phyloP scores from a whole-genome alignment of 2,888 invertebrate genomes.

The Phorcus lineatus region DNA sequence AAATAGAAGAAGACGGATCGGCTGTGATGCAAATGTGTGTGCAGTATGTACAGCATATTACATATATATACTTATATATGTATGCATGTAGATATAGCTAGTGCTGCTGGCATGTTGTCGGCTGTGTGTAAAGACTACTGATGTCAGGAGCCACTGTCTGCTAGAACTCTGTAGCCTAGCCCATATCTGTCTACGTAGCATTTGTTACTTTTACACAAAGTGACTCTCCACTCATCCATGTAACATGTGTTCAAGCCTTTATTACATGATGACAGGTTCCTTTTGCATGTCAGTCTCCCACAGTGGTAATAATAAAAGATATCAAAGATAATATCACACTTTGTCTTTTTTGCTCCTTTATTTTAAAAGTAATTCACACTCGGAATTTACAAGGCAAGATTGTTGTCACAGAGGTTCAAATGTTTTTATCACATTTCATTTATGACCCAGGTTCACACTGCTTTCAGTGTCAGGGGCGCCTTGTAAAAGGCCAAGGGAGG shows the following conservation, averaged over 20 bases:
- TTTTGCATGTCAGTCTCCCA: constrained; percentile 16
- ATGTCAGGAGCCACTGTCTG: neutral
- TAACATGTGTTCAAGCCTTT: constrained; percentile 16
- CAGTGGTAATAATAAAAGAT: constrained; percentile 23
- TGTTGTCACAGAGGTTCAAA: too few species aligned
- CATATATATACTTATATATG: neutral
- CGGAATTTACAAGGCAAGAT: too few species aligned
- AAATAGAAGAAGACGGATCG: neutral
- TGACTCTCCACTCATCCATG: neutral
- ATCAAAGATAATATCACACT: neutral
- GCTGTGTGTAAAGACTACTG: too few species aligned
- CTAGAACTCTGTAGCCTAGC: neutral
- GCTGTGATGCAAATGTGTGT: neutral
- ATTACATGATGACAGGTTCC: constrained; percentile 3
- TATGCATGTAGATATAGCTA: neutral
- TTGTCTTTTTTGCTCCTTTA: too few species aligned
- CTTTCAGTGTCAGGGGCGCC: too few species aligned
- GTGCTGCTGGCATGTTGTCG: neutral
- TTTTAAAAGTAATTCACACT: too few species aligned
- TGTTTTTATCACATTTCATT: too few species aligned
- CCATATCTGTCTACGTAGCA: neutral
- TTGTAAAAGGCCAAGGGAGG: too few species aligned
- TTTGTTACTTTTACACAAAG: neutral
- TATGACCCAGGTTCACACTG: too few species aligned
- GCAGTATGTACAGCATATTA: neutral